Evolutionary conservation across 2,797 vertebrate genomes (phyloP).

Genomic region (Diplodus puntazzo): DNA sequence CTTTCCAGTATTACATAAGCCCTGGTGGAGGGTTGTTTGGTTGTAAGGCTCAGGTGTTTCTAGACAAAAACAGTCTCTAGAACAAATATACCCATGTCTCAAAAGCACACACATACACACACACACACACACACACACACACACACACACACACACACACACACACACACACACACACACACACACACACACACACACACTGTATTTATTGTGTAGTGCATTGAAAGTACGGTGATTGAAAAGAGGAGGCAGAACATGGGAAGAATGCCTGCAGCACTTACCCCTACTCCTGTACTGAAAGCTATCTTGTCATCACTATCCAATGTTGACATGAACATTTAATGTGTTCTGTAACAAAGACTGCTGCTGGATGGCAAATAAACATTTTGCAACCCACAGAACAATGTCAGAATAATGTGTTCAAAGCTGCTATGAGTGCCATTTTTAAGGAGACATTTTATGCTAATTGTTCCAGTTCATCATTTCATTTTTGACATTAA

Average conservation of each 20-base stretch:
- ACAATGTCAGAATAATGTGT: slow-evolving; percentile 3
- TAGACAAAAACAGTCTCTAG: slow-evolving; percentile 29
- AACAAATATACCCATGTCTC: slow-evolving; percentile 21
- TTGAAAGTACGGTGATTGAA: slow-evolving; percentile 10
- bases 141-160: slow-evolving; percentile 9
- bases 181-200: slow-evolving; percentile 13
- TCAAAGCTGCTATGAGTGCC: background rate
- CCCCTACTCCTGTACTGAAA: slow-evolving; percentile 25
- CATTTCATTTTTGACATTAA: too few species aligned
- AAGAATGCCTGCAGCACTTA: slow-evolving; percentile 29
- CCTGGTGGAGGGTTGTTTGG: slow-evolving; percentile 33
- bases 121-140: too few species aligned
- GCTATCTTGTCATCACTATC: slow-evolving; percentile 17
- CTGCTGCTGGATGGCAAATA: background rate
- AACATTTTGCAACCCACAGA: background rate
- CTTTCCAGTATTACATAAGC: slow-evolving; percentile 20
- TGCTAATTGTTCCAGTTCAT: too few species aligned
- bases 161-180: slow-evolving; percentile 25
- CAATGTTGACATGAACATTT: slow-evolving; percentile 13
- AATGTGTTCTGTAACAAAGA: slow-evolving; percentile 19
- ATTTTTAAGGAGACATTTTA: background rate
- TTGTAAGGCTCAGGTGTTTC: slow-evolving; percentile 50
- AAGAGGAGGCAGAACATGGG: background rate
- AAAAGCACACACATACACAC: slow-evolving; percentile 5
- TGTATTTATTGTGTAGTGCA: slow-evolving; percentile 14